Base-by-base conservation (phyloP, 2,797 vertebrate species). In the Cyprinella venusta region DNA sequence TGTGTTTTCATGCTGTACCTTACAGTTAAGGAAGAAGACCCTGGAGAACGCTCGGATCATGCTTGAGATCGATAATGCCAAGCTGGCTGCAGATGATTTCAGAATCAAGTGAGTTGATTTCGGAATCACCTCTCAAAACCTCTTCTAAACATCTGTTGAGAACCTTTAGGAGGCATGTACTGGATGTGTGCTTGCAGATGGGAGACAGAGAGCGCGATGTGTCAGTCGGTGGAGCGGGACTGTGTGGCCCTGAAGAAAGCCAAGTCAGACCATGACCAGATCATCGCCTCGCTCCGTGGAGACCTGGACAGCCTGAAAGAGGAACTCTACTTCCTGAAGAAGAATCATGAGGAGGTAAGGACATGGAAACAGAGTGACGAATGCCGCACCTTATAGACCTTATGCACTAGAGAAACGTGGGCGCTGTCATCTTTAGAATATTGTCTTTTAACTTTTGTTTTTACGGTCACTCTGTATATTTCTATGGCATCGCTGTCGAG, bases 21-120 rank as follows among this genome's bases (percentile, higher is more conserved):
- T 30, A 75, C 88, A 96, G 95, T 92, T 96, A 87, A 93, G 94
- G 89, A 95, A 92, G 93, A 94, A 82, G 90, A 95, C 93, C 10
- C 84, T 95, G 93, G 94, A 95, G 89, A 96, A 95, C 0, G 94
- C 94, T 54, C 94, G 94, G 50, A 93, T 96, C 86, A 94, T 95
- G 94, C 81, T 96, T 76, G 95, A 96, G 92, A 95, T 95, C 0
- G 95, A 96, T 91, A 96, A 96, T 3, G 95, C 95, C 68, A 96
- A 94, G 88, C 90, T 96, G 88, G 95, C 95, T 9, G 94, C 95
- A 4, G 95, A 96, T 86, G 95, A 96, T 90, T 96, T 96, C 93
- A 94, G 93, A 90, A 93, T 95, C 89, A 96, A 96, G 95, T 95
- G 83, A 93, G 95, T 90, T 33, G 30, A 33, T 33, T 33, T 33